Base-by-base conservation (phyloP, 2,888 invertebrate genomes). In the Hydropsyche betteni region DNA sequence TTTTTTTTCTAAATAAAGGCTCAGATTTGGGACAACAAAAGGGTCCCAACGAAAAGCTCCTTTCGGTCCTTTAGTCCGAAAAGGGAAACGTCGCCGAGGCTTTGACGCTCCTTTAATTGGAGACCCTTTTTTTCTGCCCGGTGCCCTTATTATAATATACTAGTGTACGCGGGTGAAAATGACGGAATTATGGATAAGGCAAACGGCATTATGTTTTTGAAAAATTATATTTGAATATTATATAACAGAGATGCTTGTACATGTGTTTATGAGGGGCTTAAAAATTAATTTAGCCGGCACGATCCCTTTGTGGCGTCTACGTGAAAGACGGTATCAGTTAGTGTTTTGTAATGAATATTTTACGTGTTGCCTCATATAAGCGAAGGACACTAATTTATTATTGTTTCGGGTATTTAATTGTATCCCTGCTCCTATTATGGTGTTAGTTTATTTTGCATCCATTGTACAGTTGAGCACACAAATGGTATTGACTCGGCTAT, bases 91-190 rank as follows among this genome's bases (percentile, higher is more conserved):
- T 58, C 58, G 58, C 58, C 5, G 58, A 16, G 58, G 58, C 58
- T 58, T 58, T 58, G 58, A 58, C 58, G 58, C 24, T 58, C 16
- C 58, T 24, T 58, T 58, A 58, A 58, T 58, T 58, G 58, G 58
- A 16, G 58, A 16, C 58, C 58, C 16, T 58, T 58, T 58, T 58
- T 58, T 58, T 58, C 51, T 6, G 14, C 10, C 14, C 53, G 16
- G 44, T 10, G 6, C 44, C 44, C 44, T 44, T 44, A 44, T 44
- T 44, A 44, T 44, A 44, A 44, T 44, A 44, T 10, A 10, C 44
- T 6, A 44, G 44, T 44, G 44, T 44, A 10, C 7, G 8, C 8
- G 16, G 16, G 24, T 58, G 58, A 58, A 58, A 58, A 58, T 58
- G 58, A 58, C 58, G 24, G 58, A 44, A 44, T 58, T 58, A 14